Conservation (phyloP, 2,113 vertebrate species). For the Ancistrus triradiatus region DNA sequence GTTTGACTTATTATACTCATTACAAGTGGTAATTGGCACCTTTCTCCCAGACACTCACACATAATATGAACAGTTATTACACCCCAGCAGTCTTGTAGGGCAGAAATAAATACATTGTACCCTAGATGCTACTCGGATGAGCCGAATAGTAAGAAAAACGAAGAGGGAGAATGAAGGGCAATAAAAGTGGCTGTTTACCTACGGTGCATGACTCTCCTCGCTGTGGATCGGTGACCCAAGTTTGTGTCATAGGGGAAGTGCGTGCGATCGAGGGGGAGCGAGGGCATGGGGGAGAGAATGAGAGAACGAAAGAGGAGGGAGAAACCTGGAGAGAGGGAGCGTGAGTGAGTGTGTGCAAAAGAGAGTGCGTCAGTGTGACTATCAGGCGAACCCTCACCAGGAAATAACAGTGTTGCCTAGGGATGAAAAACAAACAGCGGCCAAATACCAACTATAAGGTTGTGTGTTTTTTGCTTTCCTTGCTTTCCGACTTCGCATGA, state of each 20-base stretch:
- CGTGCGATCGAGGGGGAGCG: neutral
- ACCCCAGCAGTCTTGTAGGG: neutral
- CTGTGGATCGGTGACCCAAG: conserved; percentile 9
- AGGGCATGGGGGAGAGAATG: neutral
- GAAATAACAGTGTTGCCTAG: conserved; percentile 56
- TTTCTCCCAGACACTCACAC: neutral
- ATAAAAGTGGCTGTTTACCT: neutral
- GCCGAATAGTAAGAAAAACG: neutral
- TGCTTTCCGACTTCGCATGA: conserved; percentile 5
- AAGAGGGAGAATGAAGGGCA: neutral
- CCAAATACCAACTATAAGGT: conserved; percentile 39
- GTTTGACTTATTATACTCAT: conserved; percentile 1
- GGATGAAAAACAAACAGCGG: conserved; percentile 53
- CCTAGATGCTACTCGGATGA: neutral
- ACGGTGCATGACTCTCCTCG: conserved; percentile 23
- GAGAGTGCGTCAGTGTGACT: conserved; percentile 42
- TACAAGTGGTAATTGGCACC: neutral
- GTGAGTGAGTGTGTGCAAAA: conserved; percentile 2
- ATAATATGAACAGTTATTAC: conserved; percentile 1
- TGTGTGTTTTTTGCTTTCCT: conserved; percentile 35
- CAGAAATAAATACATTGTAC: neutral
- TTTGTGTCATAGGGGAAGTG: neutral
- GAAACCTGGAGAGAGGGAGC: neutral
- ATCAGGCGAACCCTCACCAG: conserved; percentile 47
- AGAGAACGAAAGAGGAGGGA: neutral